A percentile compares a stretch with the other conserved stretches of the same genome.
phyloP scores from a whole-genome alignment of 2,113 vertebrate species.

The Genyomyrus donnyi region DNA sequence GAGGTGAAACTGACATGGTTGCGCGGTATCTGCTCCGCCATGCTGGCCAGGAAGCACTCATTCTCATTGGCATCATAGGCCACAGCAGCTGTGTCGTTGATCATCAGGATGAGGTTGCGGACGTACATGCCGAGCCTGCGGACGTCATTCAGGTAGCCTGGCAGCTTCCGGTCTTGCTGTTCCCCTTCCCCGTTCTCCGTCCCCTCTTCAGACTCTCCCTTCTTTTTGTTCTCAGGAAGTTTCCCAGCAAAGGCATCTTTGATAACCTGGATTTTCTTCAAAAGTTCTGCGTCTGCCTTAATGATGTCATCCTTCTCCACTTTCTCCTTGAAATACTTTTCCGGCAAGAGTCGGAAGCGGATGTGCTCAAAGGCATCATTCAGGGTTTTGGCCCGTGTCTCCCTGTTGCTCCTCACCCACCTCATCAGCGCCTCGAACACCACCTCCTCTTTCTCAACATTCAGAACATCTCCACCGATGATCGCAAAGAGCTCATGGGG shows the following conservation, averaged over 20 bases:
- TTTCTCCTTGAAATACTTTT: conserved; percentile 91
- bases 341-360: conserved; percentile 85
- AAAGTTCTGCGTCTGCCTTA: conserved; percentile 75
- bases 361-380: conserved; percentile 85
- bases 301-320: conserved; percentile 90
- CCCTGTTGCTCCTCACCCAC: conserved; percentile 85
- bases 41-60: conserved; percentile 82
- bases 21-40: conserved; percentile 85
- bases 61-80: conserved; percentile 86
- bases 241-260: conserved; percentile 91
- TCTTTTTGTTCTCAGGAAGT: conserved; percentile 67
- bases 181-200: conserved; percentile 62
- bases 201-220: conserved; percentile 55
- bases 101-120: conserved; percentile 81
- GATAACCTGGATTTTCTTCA: conserved; percentile 81
- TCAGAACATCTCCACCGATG: conserved; percentile 80
- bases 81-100: conserved; percentile 87
- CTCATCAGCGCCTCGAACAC: conserved; percentile 87
- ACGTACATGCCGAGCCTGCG: conserved; percentile 84
- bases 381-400: conserved; percentile 73
- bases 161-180: conserved; percentile 72
- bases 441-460: conserved; percentile 84
- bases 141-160: conserved; percentile 83
- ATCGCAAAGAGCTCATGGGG: conserved; percentile 83
- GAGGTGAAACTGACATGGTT: conserved; percentile 86